A percentile compares a stretch with the other conserved stretches of the same genome.
Evolutionary conservation across 2,888 invertebrate genomes (phyloP).

Genomic region (Drosophila mulleri): DNA sequence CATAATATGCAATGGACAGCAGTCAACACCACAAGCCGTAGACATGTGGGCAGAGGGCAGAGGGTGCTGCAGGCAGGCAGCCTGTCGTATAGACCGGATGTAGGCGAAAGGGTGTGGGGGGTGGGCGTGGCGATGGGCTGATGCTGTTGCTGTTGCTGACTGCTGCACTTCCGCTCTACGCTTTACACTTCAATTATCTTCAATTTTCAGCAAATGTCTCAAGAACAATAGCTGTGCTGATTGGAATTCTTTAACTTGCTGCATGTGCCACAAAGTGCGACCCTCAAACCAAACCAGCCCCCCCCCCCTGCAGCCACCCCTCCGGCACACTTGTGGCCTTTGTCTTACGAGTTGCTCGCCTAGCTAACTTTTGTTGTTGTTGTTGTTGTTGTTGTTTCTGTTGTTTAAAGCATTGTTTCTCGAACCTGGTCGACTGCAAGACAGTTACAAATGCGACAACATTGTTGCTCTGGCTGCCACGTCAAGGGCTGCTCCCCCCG

Average conservation of each 20-base stretch:
- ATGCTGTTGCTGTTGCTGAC: constrained; percentile 65
- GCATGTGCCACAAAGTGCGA: constrained; percentile 63
- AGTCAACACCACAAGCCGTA: constrained; percentile 47
- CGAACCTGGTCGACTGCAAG: constrained; percentile 61
- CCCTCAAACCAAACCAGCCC: not conserved
- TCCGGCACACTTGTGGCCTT: constrained; percentile 45
- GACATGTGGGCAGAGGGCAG: not conserved
- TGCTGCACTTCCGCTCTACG: constrained; percentile 76
- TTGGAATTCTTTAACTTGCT: constrained; percentile 80
- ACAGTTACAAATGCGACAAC: constrained; percentile 79
- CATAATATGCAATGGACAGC: constrained; percentile 66
- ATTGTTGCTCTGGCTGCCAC: constrained; percentile 64
- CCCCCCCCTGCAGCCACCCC: not conserved
- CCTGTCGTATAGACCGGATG: constrained; percentile 34
- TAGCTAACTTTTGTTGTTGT: constrained; percentile 13
- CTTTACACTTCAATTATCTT: constrained; percentile 82
- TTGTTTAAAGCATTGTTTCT: constrained; percentile 55
- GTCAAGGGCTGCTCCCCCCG: constrained; percentile 32
- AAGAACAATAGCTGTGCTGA: constrained; percentile 80
- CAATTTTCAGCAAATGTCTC: constrained; percentile 81
- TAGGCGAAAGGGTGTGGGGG: not conserved
- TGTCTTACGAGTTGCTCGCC: constrained; percentile 40
- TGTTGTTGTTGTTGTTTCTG: constrained; percentile 28
- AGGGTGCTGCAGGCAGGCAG: not conserved
- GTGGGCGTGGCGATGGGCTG: constrained; percentile 8